Evolutionary conservation across 2,113 vertebrate species (phyloP), one percentile per base, ranked within the genome.

Genomic region (Scomber colias): DNA sequence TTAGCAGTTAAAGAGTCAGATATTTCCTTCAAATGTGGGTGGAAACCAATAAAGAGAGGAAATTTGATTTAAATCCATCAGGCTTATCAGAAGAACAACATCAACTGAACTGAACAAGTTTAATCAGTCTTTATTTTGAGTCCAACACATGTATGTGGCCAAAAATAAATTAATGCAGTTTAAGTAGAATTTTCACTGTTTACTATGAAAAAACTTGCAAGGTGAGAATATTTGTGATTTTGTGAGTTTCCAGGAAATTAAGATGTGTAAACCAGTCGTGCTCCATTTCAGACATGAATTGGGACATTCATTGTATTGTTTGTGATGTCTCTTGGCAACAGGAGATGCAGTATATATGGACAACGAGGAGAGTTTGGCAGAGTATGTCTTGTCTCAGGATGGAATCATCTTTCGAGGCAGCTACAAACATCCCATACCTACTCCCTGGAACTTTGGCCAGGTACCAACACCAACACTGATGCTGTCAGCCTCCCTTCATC

Each of bases 361-460:
- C 0, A 89, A 92, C 0, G 91, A 97, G 19, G 78, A 92, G 0
- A 90, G 93, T 59, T 89, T 96, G 46, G 40, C 0, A 0, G 98
- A 99, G 79, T 99, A 98, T 0, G 90, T 99, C 27, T 89, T 99
- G 62, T 88, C 94, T 24, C 97, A 99, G 90, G 91, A 97, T 55
- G 98, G 98, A 0, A 93, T 97, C 51, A 96, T 99, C 92, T 99
- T 92, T 90, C 94, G 95, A 72, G 97, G 97, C 2, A 84, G 85
- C 2, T 10, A 63, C 0, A 87, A 94, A 54, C 89, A 92, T 88
- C 95, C 95, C 16, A 71, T 84, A 5, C 13, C 83, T 2, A 75
- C 62, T 14, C 93, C 97, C 2, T 99, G 97, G 98, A 96, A 97
- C 79, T 99, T 96, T 0, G 97, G 97, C 83, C 98, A 99, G 97